phyloP scores from a whole-genome alignment of 2,888 invertebrate genomes.

The Glaucopsyche alexis region DNA sequence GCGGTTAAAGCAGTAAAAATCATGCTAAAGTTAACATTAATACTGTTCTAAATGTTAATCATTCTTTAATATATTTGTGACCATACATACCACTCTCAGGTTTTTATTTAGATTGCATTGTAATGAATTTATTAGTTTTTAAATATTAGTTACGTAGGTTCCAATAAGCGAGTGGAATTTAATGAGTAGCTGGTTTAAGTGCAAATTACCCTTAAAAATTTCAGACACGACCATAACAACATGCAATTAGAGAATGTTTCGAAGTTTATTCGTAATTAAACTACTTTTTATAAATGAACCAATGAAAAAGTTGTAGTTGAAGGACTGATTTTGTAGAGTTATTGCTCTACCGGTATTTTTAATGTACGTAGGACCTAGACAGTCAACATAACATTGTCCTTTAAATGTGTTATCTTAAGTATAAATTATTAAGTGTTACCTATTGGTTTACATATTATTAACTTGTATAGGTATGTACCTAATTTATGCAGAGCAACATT shows the following conservation, averaged over 20 bases:
- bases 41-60: not conserved
- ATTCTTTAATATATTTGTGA: not conserved
- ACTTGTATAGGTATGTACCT: too few relatives aligned
- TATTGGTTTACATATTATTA: too few relatives aligned
- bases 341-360: not conserved
- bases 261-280: slow-evolving; percentile 2
- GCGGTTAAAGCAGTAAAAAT: too few relatives aligned
- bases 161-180: not conserved
- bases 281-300: not conserved
- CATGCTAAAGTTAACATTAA: too few relatives aligned
- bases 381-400: not conserved
- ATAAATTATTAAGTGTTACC: too few relatives aligned
- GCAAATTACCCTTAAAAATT: slow-evolving; percentile 1
- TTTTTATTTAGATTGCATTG: not conserved
- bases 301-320: not conserved
- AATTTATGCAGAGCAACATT: too few relatives aligned
- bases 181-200: not conserved
- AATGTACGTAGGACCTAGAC: not conserved
- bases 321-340: not conserved
- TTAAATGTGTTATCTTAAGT: too few relatives aligned
- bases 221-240: not conserved
- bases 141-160: not conserved
- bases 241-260: slow-evolving; percentile 5
- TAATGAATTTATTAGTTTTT: slow-evolving; percentile 5
- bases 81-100: not conserved